Base-by-base conservation (phyloP, 2,888 invertebrate species). In the Sarcophaga caerulescens region DNA sequence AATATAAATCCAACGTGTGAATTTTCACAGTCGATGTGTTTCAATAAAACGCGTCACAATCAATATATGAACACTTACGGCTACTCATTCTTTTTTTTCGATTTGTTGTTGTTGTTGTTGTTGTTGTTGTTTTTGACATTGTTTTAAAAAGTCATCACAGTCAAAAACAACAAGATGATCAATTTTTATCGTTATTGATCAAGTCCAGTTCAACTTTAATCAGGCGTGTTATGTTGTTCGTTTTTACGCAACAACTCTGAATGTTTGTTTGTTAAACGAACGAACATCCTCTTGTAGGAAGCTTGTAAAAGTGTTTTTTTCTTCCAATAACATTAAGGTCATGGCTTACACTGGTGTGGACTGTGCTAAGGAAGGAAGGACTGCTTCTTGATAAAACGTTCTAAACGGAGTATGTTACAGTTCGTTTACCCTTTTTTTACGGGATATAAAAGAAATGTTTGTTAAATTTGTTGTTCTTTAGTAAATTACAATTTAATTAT, bases 1-100 rank as follows among this genome's bases (percentile, higher is more conserved):
- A 17, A 66, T 74, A 35, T 19, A 73, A 60, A 65, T 35, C 35
- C 35, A 80, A 85, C 83, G 86, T 86, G 86, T 86, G 86, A 86
- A 74, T 84, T 86, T 84, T 86, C 77, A 84, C 86, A 86, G 86
- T 78, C 84, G 59, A 74, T 81, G 86, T 84, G 84, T 86, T 84
- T 70, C 66, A 81, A 47, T 70, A 74, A 63, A 84, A 78, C 84
- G 81, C 74, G 84, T 81, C 81, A 86, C 84, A 86, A 84, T 84
- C 78, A 82, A 84, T 81, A 17, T 52, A 75, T 78, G 74, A 84
- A 75, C 77, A 68, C 62, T 65, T 68, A 71, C 6, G 10, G 45
- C 21, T 70, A 65, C 19, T 75, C 23, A n/a, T n/a, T n/a, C n/a
- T n/a, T n/a, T n/a, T n/a, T n/a, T n/a, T n/a, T n/a, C n/a, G n/a